These are phyloP conservation scores for Trogon melanurus DNA, from an alignment of 2,113 vertebrate genomes.

Conservation along the genomic window DNA sequence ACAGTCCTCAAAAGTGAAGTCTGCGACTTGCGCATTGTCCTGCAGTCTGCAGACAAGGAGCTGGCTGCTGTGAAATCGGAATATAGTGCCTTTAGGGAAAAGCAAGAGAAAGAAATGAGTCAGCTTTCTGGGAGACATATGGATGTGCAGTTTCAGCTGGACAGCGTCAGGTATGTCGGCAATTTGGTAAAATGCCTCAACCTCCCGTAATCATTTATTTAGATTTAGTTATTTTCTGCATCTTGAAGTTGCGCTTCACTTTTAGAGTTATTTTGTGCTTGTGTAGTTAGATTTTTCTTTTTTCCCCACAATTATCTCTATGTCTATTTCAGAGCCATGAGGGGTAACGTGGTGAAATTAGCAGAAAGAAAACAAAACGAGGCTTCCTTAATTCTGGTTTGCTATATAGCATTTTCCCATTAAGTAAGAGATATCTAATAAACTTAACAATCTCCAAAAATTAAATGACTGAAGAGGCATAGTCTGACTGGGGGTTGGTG, in stretches of 20 bases:
- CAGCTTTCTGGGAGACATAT: slow-evolving; percentile 86
- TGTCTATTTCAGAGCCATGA: background rate
- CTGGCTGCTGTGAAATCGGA: slow-evolving; percentile 78
- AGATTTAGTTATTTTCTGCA: background rate
- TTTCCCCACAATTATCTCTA: background rate
- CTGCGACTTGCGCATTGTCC: slow-evolving; percentile 89
- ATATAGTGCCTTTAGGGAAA: slow-evolving; percentile 70
- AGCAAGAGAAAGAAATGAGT: slow-evolving; percentile 82
- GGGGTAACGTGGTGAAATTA: background rate
- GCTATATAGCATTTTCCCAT: background rate
- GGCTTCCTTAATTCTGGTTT: background rate
- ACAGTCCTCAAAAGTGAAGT: slow-evolving; percentile 90
- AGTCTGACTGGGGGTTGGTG: background rate
- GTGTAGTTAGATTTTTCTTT: background rate
- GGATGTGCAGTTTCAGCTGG: slow-evolving; percentile 87
- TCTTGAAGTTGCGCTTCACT: background rate
- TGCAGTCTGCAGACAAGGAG: slow-evolving; percentile 94
- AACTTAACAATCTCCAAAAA: background rate
- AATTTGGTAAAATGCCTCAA: background rate
- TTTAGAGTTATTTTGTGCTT: background rate
- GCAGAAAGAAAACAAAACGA: background rate
- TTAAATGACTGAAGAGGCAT: background rate
- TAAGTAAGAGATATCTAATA: background rate
- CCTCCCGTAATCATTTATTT: background rate
- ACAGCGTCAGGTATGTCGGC: slow-evolving; percentile 85